Evolutionary conservation across 2,797 vertebrate genomes (phyloP).

Genomic region (Apogon hyalosoma): DNA sequence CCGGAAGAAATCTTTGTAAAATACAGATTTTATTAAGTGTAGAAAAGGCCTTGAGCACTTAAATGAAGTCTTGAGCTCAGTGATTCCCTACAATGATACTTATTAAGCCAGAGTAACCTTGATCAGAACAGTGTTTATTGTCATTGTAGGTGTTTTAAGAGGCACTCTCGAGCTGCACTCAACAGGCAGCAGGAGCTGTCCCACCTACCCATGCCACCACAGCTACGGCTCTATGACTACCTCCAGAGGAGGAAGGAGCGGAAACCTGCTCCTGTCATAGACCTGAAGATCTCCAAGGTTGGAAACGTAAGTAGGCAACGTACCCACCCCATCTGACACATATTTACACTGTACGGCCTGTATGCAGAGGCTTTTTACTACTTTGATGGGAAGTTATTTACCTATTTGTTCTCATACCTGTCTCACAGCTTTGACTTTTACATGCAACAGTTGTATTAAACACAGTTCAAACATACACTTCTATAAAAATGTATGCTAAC

Average conservation of each 20-base stretch:
- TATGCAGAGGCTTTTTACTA: not conserved
- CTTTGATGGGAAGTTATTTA: not conserved
- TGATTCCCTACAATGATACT: not conserved
- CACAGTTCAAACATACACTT: not conserved
- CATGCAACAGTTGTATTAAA: not conserved
- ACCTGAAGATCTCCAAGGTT: constrained; percentile 98
- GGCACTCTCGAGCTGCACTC: constrained; percentile 92
- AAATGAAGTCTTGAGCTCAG: not conserved
- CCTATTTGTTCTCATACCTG: not conserved
- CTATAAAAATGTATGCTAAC: not conserved
- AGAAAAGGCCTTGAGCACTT: constrained; percentile 4
- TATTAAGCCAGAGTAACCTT: not conserved
- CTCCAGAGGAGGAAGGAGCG: constrained; percentile 96
- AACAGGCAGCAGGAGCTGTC: constrained; percentile 96
- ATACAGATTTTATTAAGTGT: not conserved
- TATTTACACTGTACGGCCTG: not conserved
- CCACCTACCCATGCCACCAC: constrained; percentile 90
- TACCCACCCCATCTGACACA: not conserved
- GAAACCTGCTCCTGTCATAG: constrained; percentile 90
- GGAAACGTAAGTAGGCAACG: constrained; percentile 88
- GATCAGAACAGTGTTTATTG: constrained; percentile 4
- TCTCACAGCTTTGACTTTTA: not conserved
- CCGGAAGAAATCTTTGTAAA: constrained; percentile 3
- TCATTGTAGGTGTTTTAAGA: constrained; percentile 91
- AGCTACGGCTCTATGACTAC: constrained; percentile 94